phyloP scores from a whole-genome alignment of 2,888 invertebrate genomes.

The Pseudococcus longispinus region DNA sequence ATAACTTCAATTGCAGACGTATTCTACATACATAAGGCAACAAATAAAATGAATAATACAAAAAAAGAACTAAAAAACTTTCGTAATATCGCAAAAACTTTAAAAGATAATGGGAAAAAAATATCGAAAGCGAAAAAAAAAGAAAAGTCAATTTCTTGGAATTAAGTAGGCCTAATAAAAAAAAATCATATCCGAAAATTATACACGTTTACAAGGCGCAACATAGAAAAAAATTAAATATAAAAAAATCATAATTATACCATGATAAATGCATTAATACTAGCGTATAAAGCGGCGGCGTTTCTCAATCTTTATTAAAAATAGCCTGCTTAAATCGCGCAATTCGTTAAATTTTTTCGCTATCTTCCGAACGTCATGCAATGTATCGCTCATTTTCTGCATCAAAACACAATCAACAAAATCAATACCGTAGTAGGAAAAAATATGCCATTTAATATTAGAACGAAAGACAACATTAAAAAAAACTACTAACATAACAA shows the following conservation, averaged over 20 bases:
- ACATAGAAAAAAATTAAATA: conserved; percentile 41
- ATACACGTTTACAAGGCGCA: conserved; percentile 23
- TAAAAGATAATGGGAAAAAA: conserved; percentile 29
- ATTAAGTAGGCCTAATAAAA: conserved; percentile 56
- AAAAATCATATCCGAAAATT: conserved; percentile 35
- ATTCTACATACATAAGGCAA: conserved; percentile 30
- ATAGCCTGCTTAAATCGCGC: conserved; percentile 43
- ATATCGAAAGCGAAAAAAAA: conserved; percentile 47
- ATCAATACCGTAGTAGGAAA: conserved; percentile 6
- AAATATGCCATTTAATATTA: not conserved
- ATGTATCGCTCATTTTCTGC: conserved; percentile 36
- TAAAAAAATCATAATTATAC: conserved; percentile 37
- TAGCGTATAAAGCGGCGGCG: conserved; percentile 38
- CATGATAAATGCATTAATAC: conserved; percentile 43
- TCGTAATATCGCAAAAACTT: conserved; percentile 25
- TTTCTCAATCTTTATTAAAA: conserved; percentile 35
- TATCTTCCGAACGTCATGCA: conserved; percentile 37
- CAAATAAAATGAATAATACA: conserved; percentile 33
- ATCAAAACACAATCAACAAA: conserved; percentile 28
- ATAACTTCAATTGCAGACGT: conserved; percentile 41
- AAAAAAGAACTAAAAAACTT: not conserved
- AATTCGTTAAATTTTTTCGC: conserved; percentile 32
- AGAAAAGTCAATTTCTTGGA: conserved; percentile 49
- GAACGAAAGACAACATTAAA: not conserved
- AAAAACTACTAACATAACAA: not conserved